Evolutionary conservation across 2,797 vertebrate genomes (phyloP).

Genomic region (Sebastes baramenuke): DNA sequence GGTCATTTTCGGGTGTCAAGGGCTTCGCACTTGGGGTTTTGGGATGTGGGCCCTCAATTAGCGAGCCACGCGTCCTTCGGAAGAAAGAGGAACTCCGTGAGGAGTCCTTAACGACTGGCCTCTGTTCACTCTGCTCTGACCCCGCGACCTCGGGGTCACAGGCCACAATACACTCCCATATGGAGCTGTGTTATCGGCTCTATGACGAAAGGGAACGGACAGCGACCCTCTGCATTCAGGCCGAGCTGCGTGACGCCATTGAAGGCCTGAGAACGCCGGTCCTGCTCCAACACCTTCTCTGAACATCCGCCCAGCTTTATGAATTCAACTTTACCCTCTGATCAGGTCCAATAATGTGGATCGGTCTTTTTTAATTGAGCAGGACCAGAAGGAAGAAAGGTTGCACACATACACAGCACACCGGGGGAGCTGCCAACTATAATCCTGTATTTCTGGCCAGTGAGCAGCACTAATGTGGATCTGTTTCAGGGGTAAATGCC

Average conservation of each 20-base stretch:
- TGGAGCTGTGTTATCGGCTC: conserved; percentile 62
- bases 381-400: conserved; percentile 14
- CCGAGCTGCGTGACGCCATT: conserved; percentile 41
- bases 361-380: conserved; percentile 33
- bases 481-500: background rate
- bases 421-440: conserved; percentile 23
- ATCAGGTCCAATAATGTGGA: conserved; percentile 39
- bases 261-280: conserved; percentile 63
- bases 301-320: conserved; percentile 28
- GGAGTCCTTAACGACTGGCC: conserved; percentile 72
- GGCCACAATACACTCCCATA: conserved; percentile 72
- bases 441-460: conserved; percentile 30
- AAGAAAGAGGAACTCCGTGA: conserved; percentile 73
- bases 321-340: conserved; percentile 42
- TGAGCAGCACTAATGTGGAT: conserved; percentile 53
- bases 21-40: conserved; percentile 57
- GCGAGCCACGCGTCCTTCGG: conserved; percentile 70
- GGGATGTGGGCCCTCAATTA: conserved; percentile 76
- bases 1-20: conserved; percentile 66
- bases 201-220: conserved; percentile 47
- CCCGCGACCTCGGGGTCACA: conserved; percentile 64
- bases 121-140: conserved; percentile 59
- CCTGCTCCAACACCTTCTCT: conserved; percentile 31
- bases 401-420: conserved; percentile 29
- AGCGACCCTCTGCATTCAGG: conserved; percentile 52